phyloP scores from a whole-genome alignment of 1,140 invertebrate genomes.

The Drosophila seguyi region DNA sequence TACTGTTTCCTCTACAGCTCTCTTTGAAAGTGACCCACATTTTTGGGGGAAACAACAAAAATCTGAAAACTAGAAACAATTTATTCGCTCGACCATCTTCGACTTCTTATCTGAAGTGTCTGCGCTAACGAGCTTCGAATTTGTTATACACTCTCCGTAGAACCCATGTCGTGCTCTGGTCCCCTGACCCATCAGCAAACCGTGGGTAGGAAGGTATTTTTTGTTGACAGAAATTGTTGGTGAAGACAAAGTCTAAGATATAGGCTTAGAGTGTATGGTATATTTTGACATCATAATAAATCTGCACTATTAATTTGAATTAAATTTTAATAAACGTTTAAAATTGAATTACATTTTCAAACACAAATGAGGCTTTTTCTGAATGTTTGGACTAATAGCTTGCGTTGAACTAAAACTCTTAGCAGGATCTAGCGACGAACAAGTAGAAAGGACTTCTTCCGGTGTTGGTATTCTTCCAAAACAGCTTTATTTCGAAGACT shows the following conservation, averaged over 20 bases:
- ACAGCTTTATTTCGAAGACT: too few species aligned
- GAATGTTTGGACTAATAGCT: too few species aligned
- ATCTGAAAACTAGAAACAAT: conserved; percentile 48
- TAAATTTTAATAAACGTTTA: too few species aligned
- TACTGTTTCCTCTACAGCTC: conserved; percentile 17
- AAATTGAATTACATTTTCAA: too few species aligned
- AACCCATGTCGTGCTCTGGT: conserved; percentile 9
- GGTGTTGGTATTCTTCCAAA: too few species aligned
- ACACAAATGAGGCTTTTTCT: too few species aligned
- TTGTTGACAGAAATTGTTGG: background rate
- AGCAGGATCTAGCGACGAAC: background rate
- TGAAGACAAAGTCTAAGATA: too few species aligned
- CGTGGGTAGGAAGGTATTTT: background rate
- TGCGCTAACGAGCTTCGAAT: conserved; percentile 76
- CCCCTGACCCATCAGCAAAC: conserved; percentile 24
- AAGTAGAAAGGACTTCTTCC: too few species aligned
- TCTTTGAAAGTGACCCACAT: conserved; percentile 39
- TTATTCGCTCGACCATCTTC: conserved; percentile 60
- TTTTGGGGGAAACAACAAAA: conserved; percentile 26
- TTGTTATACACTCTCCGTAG: conserved; percentile 52
- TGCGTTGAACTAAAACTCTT: background rate
- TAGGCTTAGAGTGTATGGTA: too few species aligned
- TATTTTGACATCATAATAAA: too few species aligned
- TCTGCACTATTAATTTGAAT: too few species aligned
- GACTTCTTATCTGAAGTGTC: conserved; percentile 74